Evolutionary conservation across 2,797 vertebrate genomes (phyloP).

Genomic region (Ceyx erithaca): DNA sequence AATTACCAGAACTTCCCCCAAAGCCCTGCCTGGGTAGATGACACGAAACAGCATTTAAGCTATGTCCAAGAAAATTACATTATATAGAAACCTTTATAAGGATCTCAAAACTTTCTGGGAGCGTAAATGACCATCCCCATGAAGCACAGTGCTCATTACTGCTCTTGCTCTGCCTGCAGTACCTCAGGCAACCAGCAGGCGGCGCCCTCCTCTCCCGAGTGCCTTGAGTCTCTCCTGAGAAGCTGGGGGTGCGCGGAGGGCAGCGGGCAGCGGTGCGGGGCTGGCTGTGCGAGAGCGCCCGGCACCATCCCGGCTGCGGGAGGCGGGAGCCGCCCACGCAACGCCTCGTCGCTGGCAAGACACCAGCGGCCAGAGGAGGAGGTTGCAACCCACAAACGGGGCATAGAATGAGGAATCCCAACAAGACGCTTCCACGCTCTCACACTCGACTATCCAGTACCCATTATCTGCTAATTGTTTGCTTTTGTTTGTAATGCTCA

Average conservation of each 20-base stretch:
- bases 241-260: not conserved
- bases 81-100: no score
- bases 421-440: rapidly evolving
- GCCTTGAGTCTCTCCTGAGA: rapidly evolving
- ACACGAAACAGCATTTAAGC: not conserved
- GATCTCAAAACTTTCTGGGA: not conserved
- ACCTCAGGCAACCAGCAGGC: not conserved
- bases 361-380: not conserved
- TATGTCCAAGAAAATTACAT: not conserved
- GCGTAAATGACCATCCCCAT: rapidly evolving
- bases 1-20: not conserved
- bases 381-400: not conserved
- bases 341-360: not conserved
- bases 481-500: not conserved
- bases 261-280: not conserved
- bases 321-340: not conserved
- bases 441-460: rapidly evolving
- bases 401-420: rapidly evolving
- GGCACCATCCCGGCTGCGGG: not conserved
- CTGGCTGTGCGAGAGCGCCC: rapidly evolving
- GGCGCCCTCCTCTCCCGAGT: slow-evolving; percentile 14
- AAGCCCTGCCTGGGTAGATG: not conserved
- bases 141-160: rapidly evolving
- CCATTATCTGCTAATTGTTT: not conserved
- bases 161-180: not conserved